A percentile compares a stretch with the other conserved stretches of the same genome.
These are phyloP conservation scores for Mesocentrotus franciscanus DNA, from an alignment of 53 echinoderm and acorn worm genomes.

Conservation along the genomic window DNA sequence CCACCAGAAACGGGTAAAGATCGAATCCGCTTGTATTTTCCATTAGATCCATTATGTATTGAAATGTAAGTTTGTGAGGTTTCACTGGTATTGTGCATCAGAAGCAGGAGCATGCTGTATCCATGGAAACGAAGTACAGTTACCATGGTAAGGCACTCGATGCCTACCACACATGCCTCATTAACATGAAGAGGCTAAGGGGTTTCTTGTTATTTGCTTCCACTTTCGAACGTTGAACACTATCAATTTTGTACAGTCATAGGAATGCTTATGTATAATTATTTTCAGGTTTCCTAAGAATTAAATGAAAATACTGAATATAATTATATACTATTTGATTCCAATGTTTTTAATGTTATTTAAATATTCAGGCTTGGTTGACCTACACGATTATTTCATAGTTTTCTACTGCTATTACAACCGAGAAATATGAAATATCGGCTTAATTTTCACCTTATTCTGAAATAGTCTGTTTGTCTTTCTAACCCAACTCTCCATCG, in stretches of 20 bases:
- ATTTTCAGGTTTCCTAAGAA: no score
- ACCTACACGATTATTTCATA: no score
- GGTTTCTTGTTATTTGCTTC: background rate
- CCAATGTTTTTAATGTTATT: no score
- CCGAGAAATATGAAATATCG: no score
- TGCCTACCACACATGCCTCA: background rate
- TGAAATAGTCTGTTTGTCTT: no score
- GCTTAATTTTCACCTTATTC: no score
- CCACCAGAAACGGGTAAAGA: background rate
- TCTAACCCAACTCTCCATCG: no score
- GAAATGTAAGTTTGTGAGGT: background rate
- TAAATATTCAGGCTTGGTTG: no score
- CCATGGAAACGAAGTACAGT: background rate
- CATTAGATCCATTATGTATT: background rate
- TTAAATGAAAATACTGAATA: no score
- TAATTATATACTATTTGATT: no score
- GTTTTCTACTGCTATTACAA: no score
- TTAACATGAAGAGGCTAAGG: background rate
- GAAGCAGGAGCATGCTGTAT: background rate
- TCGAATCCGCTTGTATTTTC: background rate
- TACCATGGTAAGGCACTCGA: background rate
- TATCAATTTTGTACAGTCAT: background rate
- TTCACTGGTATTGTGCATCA: background rate
- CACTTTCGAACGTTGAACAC: background rate
- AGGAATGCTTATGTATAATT: background rate